These are phyloP conservation scores for Epinephelus cyanopodus DNA, from an alignment of 2,113 vertebrate species.

Conservation along the genomic window DNA sequence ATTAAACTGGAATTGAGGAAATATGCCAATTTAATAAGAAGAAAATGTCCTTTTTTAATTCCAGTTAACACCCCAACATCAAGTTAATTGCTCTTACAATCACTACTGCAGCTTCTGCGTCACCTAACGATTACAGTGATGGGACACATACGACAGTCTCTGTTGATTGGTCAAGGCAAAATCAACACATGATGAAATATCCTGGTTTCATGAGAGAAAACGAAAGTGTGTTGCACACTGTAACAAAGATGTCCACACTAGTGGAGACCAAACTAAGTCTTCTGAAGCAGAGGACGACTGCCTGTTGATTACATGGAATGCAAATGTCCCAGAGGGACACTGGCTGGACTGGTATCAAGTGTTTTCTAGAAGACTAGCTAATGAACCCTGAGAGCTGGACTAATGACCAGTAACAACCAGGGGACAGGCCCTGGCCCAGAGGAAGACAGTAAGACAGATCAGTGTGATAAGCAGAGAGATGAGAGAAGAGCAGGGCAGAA, in stretches of 20 bases:
- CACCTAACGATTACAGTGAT: background rate
- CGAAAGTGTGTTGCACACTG: background rate
- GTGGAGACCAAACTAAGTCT: background rate
- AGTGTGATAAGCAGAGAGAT: background rate
- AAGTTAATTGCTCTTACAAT: background rate
- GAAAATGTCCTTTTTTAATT: too few relatives aligned
- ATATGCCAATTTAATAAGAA: too few relatives aligned
- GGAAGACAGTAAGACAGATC: background rate
- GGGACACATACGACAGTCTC: too few relatives aligned
- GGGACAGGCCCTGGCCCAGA: background rate
- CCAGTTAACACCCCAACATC: background rate
- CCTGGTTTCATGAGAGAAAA: background rate
- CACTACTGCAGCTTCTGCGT: background rate
- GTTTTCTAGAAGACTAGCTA: constrained; percentile 27
- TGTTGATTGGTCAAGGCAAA: background rate
- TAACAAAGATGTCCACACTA: background rate
- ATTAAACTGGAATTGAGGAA: too few relatives aligned
- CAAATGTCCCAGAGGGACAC: constrained; percentile 18
- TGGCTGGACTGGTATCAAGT: constrained; percentile 3
- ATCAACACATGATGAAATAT: background rate
- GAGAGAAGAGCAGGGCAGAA: background rate
- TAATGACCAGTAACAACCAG: constrained; percentile 34
- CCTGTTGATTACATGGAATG: constrained; percentile 24
- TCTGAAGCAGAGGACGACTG: background rate
- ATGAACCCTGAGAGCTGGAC: constrained; percentile 42